These are phyloP conservation scores for Salarias fasciatus DNA, from an alignment of 2,797 vertebrate genomes.

Conservation along the genomic window DNA sequence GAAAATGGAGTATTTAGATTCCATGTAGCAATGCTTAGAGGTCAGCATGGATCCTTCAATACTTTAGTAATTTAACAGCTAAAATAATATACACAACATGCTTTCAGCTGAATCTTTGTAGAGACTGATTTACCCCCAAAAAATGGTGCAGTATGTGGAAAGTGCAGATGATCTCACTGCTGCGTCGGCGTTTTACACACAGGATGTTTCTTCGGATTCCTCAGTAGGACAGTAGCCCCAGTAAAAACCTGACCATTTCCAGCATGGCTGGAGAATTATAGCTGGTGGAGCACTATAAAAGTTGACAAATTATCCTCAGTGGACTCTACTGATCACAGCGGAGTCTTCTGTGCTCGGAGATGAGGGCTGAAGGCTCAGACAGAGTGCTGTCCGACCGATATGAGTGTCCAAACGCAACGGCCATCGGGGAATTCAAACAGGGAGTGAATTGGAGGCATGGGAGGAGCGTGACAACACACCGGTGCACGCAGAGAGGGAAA, in stretches of 20 bases:
- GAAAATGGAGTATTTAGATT: too few relatives aligned
- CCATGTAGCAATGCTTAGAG: neutral
- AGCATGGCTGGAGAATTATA: conserved; percentile 42
- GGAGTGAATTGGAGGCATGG: conserved; percentile 40
- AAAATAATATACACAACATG: neutral
- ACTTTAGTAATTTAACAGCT: too few relatives aligned
- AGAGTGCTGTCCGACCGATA: conserved; percentile 37
- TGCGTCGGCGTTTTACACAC: conserved; percentile 12
- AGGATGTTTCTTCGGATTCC: conserved; percentile 24
- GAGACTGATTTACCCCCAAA: neutral
- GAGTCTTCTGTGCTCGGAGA: conserved; percentile 51
- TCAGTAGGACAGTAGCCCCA: conserved; percentile 13
- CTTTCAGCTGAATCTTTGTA: conserved; percentile 8
- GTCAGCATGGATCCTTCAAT: too few relatives aligned
- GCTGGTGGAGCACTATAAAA: conserved; percentile 49
- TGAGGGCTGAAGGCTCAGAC: conserved; percentile 42
- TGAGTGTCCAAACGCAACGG: conserved; percentile 40
- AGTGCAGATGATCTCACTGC: conserved; percentile 1
- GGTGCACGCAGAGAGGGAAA: conserved; percentile 4
- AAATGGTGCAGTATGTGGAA: conserved; percentile 3
- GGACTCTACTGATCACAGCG: conserved; percentile 61
- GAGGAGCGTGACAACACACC: conserved; percentile 44
- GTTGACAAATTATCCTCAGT: conserved; percentile 63
- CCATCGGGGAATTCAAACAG: conserved; percentile 47
- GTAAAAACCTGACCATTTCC: conserved; percentile 41